Conservation (phyloP, 2,797 vertebrate species). For the Percopsis omiscomaycus region DNA sequence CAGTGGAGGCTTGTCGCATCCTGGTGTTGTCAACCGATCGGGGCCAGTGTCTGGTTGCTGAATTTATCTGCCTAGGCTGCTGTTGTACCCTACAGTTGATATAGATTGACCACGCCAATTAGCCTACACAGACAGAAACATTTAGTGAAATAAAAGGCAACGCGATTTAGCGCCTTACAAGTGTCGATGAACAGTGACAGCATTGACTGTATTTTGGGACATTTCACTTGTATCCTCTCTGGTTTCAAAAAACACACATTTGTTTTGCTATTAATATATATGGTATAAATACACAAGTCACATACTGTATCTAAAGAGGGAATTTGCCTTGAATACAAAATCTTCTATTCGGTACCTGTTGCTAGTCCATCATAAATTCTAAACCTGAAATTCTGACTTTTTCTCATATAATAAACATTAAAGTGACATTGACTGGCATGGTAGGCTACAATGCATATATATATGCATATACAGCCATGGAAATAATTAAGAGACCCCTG, state of each 20-base stretch:
- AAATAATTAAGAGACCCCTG: no score
- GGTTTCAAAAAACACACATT: conserved; percentile 13
- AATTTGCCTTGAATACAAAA: background rate
- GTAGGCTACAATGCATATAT: no score
- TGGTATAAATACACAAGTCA: background rate
- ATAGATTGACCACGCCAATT: background rate
- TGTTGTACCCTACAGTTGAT: conserved; percentile 3
- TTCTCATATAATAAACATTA: no score
- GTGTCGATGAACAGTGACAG: conserved; percentile 33
- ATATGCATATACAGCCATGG: no score
- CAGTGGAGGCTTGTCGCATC: conserved; percentile 57
- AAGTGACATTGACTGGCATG: no score
- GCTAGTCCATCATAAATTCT: conserved; percentile 14
- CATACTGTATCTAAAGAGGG: background rate
- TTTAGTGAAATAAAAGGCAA: no score
- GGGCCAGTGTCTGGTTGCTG: conserved; percentile 33
- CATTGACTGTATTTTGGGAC: background rate
- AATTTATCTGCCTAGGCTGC: conserved; percentile 15
- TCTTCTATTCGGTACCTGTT: conserved; percentile 53
- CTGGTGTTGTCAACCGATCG: conserved; percentile 36
- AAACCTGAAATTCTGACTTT: no score
- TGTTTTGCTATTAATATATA: background rate
- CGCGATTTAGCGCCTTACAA: background rate
- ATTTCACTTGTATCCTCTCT: conserved; percentile 12
- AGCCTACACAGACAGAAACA: no score